phyloP scores from a whole-genome alignment of 2,113 vertebrate genomes.

The Amphiprion percula region DNA sequence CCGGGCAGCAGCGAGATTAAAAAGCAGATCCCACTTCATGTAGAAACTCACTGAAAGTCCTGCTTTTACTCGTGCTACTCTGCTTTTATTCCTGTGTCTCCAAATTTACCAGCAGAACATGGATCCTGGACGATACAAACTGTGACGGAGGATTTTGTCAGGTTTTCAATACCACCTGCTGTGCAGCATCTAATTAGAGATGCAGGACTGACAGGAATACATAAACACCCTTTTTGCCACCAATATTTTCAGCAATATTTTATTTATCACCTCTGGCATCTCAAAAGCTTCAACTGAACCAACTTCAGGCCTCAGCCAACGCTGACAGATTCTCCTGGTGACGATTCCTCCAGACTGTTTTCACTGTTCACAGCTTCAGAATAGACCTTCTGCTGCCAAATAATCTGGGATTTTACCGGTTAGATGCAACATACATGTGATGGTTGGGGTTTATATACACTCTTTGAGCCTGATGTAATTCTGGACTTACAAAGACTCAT shows the following conservation, averaged over 20 bases:
- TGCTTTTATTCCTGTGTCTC: neutral
- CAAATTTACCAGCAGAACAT: neutral
- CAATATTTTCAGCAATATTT: neutral
- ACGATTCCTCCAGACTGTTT: no score
- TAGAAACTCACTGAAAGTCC: neutral
- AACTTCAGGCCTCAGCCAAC: no score
- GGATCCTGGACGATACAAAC: neutral
- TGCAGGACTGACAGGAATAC: neutral
- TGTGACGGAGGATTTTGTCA: neutral
- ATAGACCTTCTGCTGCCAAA: no score
- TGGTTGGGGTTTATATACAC: no score
- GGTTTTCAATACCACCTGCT: neutral
- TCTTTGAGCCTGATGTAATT: no score
- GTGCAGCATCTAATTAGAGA: slow-evolving; percentile 17
- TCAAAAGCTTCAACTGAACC: no score
- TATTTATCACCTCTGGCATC: neutral
- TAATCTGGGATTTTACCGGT: no score
- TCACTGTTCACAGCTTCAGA: no score
- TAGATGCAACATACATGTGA: no score
- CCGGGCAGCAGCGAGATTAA: slow-evolving; percentile 10
- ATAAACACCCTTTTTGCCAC: slow-evolving; percentile 1
- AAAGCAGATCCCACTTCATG: slow-evolving; percentile 20
- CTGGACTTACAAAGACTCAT: no score
- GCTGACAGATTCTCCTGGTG: no score
- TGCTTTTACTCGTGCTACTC: neutral